Conservation (phyloP, 2,888 invertebrate species). For the Polydrusus tereticollis region DNA sequence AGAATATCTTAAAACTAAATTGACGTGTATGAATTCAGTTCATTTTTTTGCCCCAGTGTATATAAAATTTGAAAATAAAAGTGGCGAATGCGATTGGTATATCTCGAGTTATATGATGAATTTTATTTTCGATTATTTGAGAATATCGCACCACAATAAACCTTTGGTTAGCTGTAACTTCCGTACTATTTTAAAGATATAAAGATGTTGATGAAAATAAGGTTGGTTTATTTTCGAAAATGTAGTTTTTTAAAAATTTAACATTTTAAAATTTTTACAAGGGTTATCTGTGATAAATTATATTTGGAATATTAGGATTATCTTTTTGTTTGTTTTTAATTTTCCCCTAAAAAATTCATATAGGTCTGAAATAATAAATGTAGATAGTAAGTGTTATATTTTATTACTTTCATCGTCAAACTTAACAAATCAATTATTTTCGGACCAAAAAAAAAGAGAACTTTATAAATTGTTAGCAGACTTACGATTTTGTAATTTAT, state of each 20-base stretch:
- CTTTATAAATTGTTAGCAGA: constrained; percentile 21
- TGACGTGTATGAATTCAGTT: too few species aligned
- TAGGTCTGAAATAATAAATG: constrained; percentile 29
- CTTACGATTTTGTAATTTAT: constrained; percentile 6
- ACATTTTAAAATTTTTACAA: constrained; percentile 56
- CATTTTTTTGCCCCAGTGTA: too few species aligned
- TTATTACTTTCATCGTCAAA: not conserved
- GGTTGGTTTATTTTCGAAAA: constrained; percentile 38
- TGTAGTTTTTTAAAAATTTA: constrained; percentile 49
- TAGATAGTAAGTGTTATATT: constrained; percentile 3
- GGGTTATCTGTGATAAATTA: constrained; percentile 62
- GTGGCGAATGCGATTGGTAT: too few species aligned
- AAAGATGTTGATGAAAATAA: constrained; percentile 24
- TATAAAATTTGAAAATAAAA: too few species aligned
- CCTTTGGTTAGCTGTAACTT: not conserved
- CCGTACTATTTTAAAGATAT: not conserved
- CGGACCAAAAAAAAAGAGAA: constrained; percentile 23
- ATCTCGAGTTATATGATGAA: too few species aligned
- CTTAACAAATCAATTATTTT: constrained; percentile 15
- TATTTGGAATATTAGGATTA: constrained; percentile 59
- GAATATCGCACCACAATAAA: constrained; percentile 5
- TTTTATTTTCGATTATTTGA: not conserved
- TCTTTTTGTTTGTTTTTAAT: constrained; percentile 36
- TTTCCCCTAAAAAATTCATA: constrained; percentile 10
- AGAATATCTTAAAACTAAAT: too few species aligned